These are phyloP conservation scores for Cephus pygmeus DNA, from an alignment of 2,888 invertebrate species.

Conservation along the genomic window DNA sequence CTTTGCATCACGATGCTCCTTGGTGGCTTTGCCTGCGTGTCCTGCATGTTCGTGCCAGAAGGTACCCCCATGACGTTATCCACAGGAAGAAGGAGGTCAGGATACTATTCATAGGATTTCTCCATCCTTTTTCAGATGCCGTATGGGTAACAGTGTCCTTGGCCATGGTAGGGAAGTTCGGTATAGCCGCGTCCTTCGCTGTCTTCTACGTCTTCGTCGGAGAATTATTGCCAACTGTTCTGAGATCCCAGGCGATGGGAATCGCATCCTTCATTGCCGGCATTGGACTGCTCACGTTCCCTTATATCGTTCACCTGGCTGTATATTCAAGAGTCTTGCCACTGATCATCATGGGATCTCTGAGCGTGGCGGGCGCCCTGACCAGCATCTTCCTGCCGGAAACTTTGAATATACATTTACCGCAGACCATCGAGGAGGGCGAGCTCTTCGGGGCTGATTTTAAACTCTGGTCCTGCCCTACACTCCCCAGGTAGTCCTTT, in stretches of 20 bases:
- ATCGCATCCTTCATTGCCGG: slow-evolving; percentile 75
- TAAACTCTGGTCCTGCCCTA: slow-evolving; percentile 70
- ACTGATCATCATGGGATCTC: slow-evolving; percentile 71
- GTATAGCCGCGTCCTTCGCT: slow-evolving; percentile 76
- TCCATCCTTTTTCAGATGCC: slow-evolving; percentile 61
- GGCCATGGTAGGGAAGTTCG: slow-evolving; percentile 76
- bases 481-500: slow-evolving; percentile 48
- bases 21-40: slow-evolving; percentile 75
- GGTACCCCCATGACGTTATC: slow-evolving; percentile 58
- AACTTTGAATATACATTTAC: slow-evolving; percentile 73
- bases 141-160: slow-evolving; percentile 74
- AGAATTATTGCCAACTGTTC: slow-evolving; percentile 75
- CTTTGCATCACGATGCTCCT: slow-evolving; percentile 74
- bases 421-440: slow-evolving; percentile 74
- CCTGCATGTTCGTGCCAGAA: slow-evolving; percentile 75
- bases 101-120: neutral
- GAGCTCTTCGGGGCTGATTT: slow-evolving; percentile 72
- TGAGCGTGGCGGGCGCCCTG: slow-evolving; percentile 71
- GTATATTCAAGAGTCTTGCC: slow-evolving; percentile 72
- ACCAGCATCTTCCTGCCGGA: slow-evolving; percentile 74
- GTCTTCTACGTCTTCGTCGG: slow-evolving; percentile 79
- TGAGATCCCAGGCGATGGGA: slow-evolving; percentile 76
- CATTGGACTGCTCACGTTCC: slow-evolving; percentile 72
- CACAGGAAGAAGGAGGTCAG: neutral
- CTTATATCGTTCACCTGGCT: slow-evolving; percentile 74